phyloP scores from a whole-genome alignment of 2,113 vertebrate genomes.

The Microtus montanus region DNA sequence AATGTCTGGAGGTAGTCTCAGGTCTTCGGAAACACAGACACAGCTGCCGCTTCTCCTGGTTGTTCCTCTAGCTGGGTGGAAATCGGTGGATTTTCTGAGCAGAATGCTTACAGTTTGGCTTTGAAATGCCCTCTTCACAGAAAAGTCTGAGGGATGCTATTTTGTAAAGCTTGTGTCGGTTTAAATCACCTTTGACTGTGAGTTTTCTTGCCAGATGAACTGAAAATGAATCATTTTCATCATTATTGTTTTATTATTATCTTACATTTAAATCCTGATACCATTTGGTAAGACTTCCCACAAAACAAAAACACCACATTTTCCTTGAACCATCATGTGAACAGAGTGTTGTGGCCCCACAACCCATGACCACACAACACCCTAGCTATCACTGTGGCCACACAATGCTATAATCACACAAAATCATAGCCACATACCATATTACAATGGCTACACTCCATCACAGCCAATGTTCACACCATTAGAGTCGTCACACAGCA shows the following conservation, averaged over 20 bases:
- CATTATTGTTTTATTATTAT: neutral
- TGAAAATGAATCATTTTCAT: neutral
- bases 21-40: constrained; percentile 76
- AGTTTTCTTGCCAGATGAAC: neutral
- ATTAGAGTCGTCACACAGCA: neutral
- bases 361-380: too few relatives aligned
- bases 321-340: neutral
- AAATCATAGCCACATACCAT: too few relatives aligned
- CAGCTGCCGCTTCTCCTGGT: constrained; percentile 46
- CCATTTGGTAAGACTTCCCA: neutral
- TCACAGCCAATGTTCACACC: too few relatives aligned
- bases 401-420: neutral
- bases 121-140: constrained; percentile 60
- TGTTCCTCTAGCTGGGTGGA: constrained; percentile 74
- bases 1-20: constrained; percentile 75
- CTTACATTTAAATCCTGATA: neutral
- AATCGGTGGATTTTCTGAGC: constrained; percentile 77
- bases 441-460: too few relatives aligned
- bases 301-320: neutral
- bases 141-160: neutral
- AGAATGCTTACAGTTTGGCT: constrained; percentile 51
- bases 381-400: too few relatives aligned
- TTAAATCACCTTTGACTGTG: constrained; percentile 34
- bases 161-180: constrained; percentile 40
- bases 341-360: accelerated